These are phyloP conservation scores for Carduelis carduelis DNA, from an alignment of 2,797 vertebrate species.

Conservation along the genomic window DNA sequence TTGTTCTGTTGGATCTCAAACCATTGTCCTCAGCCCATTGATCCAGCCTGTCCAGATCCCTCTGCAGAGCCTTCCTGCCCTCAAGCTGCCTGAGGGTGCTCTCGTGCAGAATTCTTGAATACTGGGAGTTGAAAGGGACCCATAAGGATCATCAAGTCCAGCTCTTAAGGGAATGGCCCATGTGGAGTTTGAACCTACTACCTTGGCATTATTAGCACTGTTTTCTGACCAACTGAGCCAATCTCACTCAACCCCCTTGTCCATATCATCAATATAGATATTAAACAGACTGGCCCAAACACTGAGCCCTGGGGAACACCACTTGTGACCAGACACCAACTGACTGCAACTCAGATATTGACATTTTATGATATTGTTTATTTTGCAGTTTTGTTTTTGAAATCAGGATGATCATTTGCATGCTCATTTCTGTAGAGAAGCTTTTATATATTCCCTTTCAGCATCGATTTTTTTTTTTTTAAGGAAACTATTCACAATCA, in stretches of 20 bases:
- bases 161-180: neutral
- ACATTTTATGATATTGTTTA: neutral
- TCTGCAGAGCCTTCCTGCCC: neutral
- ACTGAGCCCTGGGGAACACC: neutral
- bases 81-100: neutral
- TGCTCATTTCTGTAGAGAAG: neutral
- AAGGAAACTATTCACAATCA: neutral
- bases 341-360: neutral
- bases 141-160: neutral
- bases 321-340: neutral
- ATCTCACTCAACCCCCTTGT: neutral
- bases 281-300: neutral
- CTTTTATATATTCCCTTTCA: neutral
- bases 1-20: neutral
- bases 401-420: neutral
- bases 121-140: neutral
- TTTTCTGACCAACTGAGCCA: neutral
- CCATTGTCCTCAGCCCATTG: neutral
- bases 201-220: neutral
- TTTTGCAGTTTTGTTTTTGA: neutral
- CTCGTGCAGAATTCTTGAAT: neutral
- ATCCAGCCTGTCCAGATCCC: neutral
- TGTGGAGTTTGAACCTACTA: neutral
- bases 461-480: neutral
- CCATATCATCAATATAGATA: neutral